Conservation (phyloP, 2,888 invertebrate genomes). For the Portevinia maculata region DNA sequence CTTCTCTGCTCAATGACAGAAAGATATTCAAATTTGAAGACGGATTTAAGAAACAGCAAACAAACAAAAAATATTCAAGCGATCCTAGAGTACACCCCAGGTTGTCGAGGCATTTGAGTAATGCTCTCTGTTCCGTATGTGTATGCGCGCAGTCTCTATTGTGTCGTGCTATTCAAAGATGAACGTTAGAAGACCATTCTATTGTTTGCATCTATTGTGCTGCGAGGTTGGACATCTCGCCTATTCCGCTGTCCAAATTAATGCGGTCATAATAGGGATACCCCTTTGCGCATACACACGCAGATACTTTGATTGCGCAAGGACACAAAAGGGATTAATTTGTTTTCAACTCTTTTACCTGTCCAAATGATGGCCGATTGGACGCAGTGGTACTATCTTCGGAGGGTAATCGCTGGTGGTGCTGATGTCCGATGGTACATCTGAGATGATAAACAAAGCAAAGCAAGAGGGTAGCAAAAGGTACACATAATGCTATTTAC, state of each 20-base stretch:
- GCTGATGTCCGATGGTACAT: conserved; percentile 70
- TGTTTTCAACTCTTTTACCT: conserved; percentile 71
- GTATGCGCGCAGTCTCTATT: conserved; percentile 38
- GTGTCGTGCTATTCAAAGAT: conserved; percentile 74
- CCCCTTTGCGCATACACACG: conserved; percentile 73
- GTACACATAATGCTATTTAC: conserved; percentile 58
- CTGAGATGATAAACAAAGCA: no score
- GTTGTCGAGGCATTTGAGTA: conserved; percentile 56
- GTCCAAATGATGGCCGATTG: conserved; percentile 66
- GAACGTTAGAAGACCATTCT: conserved; percentile 77
- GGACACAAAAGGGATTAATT: conserved; percentile 64
- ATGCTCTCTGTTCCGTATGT: conserved; percentile 26
- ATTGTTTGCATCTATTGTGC: conserved; percentile 78
- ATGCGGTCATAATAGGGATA: conserved; percentile 76
- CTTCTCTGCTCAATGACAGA: conserved; percentile 25
- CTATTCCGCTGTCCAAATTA: conserved; percentile 78
- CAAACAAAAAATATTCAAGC: neutral
- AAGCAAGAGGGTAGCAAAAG: conserved; percentile 25
- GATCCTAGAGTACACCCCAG: conserved; percentile 66
- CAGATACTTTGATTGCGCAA: conserved; percentile 47
- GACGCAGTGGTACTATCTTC: conserved; percentile 30
- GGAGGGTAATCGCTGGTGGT: conserved; percentile 33
- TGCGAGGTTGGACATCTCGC: conserved; percentile 82
- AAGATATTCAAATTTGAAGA: conserved; percentile 64
- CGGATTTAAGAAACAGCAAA: conserved; percentile 42